These are phyloP conservation scores for Hemibagrus wyckioides DNA, from an alignment of 2,113 vertebrate species.

Conservation along the genomic window DNA sequence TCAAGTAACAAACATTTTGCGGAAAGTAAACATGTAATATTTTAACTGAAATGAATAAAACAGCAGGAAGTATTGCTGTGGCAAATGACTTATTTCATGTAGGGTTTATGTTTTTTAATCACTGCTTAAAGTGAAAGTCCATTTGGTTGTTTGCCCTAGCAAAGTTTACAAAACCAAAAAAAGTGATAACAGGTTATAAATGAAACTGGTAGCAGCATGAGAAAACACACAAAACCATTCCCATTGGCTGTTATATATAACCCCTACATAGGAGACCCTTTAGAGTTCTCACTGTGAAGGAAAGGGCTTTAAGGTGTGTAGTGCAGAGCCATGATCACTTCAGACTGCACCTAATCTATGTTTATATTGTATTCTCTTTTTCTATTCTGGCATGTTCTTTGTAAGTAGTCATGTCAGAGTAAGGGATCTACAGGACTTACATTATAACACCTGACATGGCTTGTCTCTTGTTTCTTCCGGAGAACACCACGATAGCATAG, in stretches of 20 bases:
- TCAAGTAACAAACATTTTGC: too few species aligned
- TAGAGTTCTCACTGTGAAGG: neutral
- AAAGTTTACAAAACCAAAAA: neutral
- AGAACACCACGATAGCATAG: constrained; percentile 11
- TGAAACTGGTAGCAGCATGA: neutral
- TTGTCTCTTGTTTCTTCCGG: neutral
- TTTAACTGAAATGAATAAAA: neutral
- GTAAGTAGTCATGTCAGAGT: neutral
- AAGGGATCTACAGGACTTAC: neutral
- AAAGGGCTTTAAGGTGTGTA: neutral
- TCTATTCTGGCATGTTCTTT: neutral
- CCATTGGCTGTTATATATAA: neutral
- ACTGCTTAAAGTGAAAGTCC: neutral
- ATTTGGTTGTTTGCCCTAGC: neutral
- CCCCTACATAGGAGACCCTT: neutral
- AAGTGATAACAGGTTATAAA: neutral
- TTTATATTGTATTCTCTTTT: neutral
- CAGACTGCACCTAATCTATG: neutral
- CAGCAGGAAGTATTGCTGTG: neutral
- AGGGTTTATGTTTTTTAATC: neutral
- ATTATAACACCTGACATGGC: constrained; percentile 8
- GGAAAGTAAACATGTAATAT: too few species aligned
- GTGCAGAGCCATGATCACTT: neutral
- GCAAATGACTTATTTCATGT: neutral
- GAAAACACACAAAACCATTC: neutral